Evolutionary conservation across 2,797 vertebrate species (phyloP), one percentile per base, ranked within the genome.

Genomic region (Pseudochromis fuscus): DNA sequence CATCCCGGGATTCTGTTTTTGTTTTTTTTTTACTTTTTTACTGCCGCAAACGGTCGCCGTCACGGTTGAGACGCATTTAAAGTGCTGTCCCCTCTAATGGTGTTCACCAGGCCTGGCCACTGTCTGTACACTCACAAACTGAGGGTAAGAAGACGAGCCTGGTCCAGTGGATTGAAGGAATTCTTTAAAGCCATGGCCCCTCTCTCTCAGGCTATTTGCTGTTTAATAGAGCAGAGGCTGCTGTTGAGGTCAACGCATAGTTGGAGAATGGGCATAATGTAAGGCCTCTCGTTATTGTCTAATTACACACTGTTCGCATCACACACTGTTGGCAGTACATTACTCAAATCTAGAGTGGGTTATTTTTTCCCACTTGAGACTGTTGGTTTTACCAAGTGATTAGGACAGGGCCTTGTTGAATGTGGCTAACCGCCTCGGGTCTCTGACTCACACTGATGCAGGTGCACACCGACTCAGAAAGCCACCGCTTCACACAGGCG

Each of bases 191-290:
- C 88, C 93, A 91, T 82, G 87, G 90, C 79, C 77, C 81, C 93
- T 80, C 93, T 93, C 94, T 95, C 95, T 92, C 92, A 93, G 91
- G 90, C 92, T 95, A 88, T 94, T 94, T 94, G 83, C 92, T 94
- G 91, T 93, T 83, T 94, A 94, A 93, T 89, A 82, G 91, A 94
- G 89, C 90, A 92, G 81, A 94, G 93, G 90, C 93, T 94, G 88
- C 88, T 93, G 89, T 88, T 93, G 91, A 95, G 91, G 89, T 95
- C 94, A 95, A 92, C 92, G 87, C 90, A 88, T 90, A 94, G 89
- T 92, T 83, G 87, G 86, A 94, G 91, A 91, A 83, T 88, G 89
- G 92, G 85, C 87, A 84, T 91, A 92, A 91, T 92, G 91, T 87
- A 90, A 81, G 63, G 75, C 81, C 84, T 90, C 87, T 95, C 93